Percentiles rank a stretch among this genome's conserved stretches.
These are phyloP conservation scores for Folsomia candida DNA, from an alignment of 2,888 invertebrate species.

Conservation along the genomic window DNA sequence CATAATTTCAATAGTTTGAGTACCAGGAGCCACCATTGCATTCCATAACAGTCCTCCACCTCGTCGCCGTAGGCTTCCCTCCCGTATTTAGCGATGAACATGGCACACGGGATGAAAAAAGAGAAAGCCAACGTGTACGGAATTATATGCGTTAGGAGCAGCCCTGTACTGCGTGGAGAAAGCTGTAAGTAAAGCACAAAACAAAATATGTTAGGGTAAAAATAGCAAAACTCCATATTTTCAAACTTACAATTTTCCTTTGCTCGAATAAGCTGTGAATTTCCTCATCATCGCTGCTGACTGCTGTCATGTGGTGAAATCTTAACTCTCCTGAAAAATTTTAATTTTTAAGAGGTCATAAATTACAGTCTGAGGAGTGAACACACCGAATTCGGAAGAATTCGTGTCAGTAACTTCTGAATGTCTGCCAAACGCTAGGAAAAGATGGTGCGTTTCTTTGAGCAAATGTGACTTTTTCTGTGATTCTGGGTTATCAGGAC, in stretches of 20 bases:
- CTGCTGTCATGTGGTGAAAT: conserved; percentile 18
- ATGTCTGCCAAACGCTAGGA: conserved; percentile 10
- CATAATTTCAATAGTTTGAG: conserved; percentile 2
- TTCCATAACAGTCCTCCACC: neutral
- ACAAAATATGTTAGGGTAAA: conserved; percentile 1
- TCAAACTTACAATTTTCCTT: conserved; percentile 56
- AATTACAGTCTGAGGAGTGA: no score
- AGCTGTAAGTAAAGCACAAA: conserved; percentile 36
- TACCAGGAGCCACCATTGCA: neutral
- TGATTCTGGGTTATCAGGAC: neutral
- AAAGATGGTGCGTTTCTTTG: neutral
- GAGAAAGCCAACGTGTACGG: conserved; percentile 13
- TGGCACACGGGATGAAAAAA: conserved; percentile 15
- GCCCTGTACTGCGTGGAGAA: neutral
- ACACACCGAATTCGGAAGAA: conserved; percentile 1
- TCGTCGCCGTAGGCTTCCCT: conserved; percentile 14
- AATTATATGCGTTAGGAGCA: conserved; percentile 1
- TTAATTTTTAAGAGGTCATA: neutral
- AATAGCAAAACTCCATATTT: conserved; percentile 64
- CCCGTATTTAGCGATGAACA: conserved; percentile 23
- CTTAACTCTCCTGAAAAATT: neutral
- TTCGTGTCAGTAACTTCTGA: neutral
- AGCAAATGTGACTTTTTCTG: neutral
- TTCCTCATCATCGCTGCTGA: neutral
- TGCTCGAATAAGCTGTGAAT: neutral